phyloP scores from a whole-genome alignment of 2,888 invertebrate genomes.

The Tuta absoluta region DNA sequence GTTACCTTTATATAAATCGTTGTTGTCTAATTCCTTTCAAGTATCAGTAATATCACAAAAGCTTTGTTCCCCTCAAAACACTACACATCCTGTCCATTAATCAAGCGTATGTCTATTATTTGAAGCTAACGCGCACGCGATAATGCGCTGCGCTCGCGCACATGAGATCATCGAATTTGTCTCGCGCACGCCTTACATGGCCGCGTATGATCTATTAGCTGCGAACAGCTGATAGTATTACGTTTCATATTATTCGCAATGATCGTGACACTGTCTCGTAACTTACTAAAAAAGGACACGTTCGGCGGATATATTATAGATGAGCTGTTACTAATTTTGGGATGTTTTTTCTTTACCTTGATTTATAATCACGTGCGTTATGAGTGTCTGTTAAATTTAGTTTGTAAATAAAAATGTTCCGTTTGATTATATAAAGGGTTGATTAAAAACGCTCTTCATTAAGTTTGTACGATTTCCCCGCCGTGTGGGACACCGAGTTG shows the following conservation, averaged over 20 bases:
- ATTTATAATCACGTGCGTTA: background rate
- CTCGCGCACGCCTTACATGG: slow-evolving; percentile 73
- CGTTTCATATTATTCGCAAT: slow-evolving; percentile 6
- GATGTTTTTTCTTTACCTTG: slow-evolving; percentile 3
- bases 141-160: slow-evolving; percentile 39
- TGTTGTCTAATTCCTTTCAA: background rate
- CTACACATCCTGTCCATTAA: background rate
- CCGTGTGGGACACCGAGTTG: too few relatives aligned
- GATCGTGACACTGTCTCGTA: slow-evolving; percentile 21
- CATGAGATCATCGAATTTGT: slow-evolving; percentile 75
- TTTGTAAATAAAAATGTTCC: background rate
- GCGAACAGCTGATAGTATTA: slow-evolving; percentile 64
- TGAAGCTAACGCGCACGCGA: slow-evolving; percentile 39
- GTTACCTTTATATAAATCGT: background rate
- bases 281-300: slow-evolving; percentile 20
- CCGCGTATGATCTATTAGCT: slow-evolving; percentile 70
- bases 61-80: background rate
- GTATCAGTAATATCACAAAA: slow-evolving; percentile 2
- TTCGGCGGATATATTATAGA: background rate
- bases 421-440: too few relatives aligned
- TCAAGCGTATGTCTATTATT: slow-evolving; percentile 25
- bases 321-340: slow-evolving; percentile 13
- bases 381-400: background rate
- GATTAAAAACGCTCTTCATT: too few relatives aligned
- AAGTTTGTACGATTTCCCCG: too few relatives aligned